These are phyloP conservation scores for Nomia melanderi DNA, from an alignment of 1,140 invertebrate genomes.

Conservation along the genomic window DNA sequence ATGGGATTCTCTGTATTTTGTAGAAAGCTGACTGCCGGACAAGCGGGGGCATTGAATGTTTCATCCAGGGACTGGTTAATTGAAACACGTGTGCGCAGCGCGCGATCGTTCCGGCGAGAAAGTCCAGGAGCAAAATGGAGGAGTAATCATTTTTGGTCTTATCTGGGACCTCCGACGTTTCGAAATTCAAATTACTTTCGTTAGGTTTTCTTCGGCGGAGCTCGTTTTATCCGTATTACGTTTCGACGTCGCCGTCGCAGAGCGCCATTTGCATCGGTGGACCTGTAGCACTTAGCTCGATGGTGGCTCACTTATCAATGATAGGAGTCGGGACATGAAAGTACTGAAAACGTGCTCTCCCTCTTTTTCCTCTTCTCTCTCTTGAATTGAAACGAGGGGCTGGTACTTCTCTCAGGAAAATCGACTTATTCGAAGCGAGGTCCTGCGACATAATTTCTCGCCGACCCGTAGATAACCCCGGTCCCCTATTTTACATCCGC, in stretches of 20 bases:
- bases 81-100: neutral
- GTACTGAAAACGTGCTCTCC: neutral
- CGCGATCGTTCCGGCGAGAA: neutral
- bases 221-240: conserved; percentile 37
- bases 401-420: neutral
- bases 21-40: neutral
- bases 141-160: neutral
- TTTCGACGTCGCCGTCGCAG: conserved; percentile 23
- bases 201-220: conserved; percentile 6
- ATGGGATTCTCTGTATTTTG: neutral
- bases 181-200: conserved; percentile 45
- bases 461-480: too few relatives aligned
- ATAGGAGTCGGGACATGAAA: conserved; percentile 6
- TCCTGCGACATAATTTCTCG: neutral
- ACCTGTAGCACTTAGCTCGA: conserved; percentile 15
- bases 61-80: neutral
- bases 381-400: neutral
- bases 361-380: neutral
- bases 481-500: neutral
- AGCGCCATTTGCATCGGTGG: conserved; percentile 18
- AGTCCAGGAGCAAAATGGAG: neutral
- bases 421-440: neutral
- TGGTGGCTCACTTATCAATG: conserved; percentile 15
- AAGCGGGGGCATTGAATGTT: neutral
- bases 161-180: neutral